Evolutionary conservation across 2,113 vertebrate species (phyloP), one percentile per base, ranked within the genome.

Genomic region (Cyanistes caeruleus): DNA sequence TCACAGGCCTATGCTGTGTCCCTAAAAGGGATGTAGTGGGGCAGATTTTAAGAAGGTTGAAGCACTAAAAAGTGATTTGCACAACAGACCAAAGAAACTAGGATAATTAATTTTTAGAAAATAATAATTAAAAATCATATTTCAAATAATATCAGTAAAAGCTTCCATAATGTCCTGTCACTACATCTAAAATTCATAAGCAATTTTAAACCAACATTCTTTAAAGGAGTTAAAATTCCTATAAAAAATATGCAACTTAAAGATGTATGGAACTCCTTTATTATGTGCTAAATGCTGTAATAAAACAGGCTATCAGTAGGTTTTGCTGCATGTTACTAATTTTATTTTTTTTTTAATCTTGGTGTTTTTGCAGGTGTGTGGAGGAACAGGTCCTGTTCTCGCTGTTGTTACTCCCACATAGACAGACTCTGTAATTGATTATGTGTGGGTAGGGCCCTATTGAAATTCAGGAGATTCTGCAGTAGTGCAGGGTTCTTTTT

Each of bases 341-440:
- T 89, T 67, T 30, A 23, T 63, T 67, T 92, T 87, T 84, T 58
- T 85, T 92, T 90, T 28, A 58, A 84, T 90, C 83, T 87, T 27
- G 25, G 21, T 92, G 81, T 97, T 93, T 96, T 97, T 93, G 83
- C 96, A 97, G 96, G 93, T 97, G 87, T 96, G 90, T 95, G 90
- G 77, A 97, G 69, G 93, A 95, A 85, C 73, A 85, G 51, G 67
- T 91, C 90, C 93, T 83, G 59, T 87, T 96, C 90, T 96, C n/a
- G 1, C 92, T 93, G 92, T 84, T 95, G 56, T 86, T 92, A 80
- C 95, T 96, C 88, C 95, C 93, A 97, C 92, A 84, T 89, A 86
- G 85, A 80, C 44, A 58, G 93, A 92, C 88, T 91, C 84, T 96
- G 92, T 96, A 95, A 94, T 31, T 94, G 93, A 94, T 96, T 94